Evolutionary conservation across 2,797 vertebrate genomes (phyloP).

Genomic region (Parotocinclus haroldoi): DNA sequence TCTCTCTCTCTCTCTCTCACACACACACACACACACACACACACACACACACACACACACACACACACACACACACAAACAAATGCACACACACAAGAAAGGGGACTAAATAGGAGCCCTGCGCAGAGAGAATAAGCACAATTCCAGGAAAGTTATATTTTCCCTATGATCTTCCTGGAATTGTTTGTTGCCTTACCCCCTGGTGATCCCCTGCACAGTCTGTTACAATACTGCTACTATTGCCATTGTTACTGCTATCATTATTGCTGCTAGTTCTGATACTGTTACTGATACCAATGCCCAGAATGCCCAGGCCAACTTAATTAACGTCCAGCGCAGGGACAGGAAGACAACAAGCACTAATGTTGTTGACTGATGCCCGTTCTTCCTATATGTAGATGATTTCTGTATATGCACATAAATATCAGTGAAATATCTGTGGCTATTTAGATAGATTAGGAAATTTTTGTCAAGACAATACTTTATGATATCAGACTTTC

Average conservation of each 20-base stretch:
- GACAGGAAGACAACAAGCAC: slow-evolving; percentile 9
- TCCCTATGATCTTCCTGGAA: slow-evolving; percentile 83
- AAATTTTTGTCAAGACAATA: too few relatives aligned
- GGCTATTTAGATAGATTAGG: too few relatives aligned
- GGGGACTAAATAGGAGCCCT: slow-evolving; percentile 70
- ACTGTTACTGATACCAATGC: slow-evolving; percentile 78
- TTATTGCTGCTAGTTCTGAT: slow-evolving; percentile 81
- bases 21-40: too few relatives aligned
- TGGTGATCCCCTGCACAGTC: slow-evolving; percentile 70
- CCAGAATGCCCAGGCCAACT: slow-evolving; percentile 60
- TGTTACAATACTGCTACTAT: slow-evolving; percentile 78
- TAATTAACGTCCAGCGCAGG: slow-evolving; percentile 65
- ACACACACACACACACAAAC: slow-evolving; percentile 22
- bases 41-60: too few relatives aligned
- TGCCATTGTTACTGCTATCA: slow-evolving; percentile 78
- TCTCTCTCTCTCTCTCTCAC: too few relatives aligned
- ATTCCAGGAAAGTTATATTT: slow-evolving; percentile 86
- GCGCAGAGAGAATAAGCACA: slow-evolving; percentile 73
- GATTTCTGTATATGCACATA: too few relatives aligned
- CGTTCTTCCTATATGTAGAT: too few relatives aligned
- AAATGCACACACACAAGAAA: slow-evolving; percentile 39
- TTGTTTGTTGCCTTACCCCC: slow-evolving; percentile 78
- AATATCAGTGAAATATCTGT: too few relatives aligned
- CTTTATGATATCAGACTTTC: too few relatives aligned
- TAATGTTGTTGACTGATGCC: slow-evolving; percentile 7